phyloP scores from a whole-genome alignment of 2,888 invertebrate species.

The Autographa gamma region DNA sequence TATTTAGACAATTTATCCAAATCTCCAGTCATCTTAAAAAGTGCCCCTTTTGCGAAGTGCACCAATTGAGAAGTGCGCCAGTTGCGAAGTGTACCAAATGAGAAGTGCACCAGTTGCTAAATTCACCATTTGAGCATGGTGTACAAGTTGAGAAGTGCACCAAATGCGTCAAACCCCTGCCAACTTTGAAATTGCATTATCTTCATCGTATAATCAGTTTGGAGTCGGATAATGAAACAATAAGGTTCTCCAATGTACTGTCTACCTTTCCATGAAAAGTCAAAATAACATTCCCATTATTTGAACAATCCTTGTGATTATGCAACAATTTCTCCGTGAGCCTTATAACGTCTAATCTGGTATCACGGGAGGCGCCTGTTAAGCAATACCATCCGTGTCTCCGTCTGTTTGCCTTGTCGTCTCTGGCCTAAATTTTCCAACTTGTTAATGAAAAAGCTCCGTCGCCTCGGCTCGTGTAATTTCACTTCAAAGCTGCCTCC shows the following conservation, averaged over 20 bases:
- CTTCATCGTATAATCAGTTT: too few relatives aligned
- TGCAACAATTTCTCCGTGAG: slow-evolving; percentile 7
- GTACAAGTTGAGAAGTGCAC: too few relatives aligned
- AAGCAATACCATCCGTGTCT: slow-evolving; percentile 58
- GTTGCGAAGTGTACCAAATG: too few relatives aligned
- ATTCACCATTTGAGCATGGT: too few relatives aligned
- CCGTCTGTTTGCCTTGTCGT: slow-evolving; percentile 64
- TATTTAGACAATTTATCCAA: too few relatives aligned
- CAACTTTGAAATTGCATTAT: too few relatives aligned
- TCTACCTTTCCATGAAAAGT: neutral
- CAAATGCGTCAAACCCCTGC: too few relatives aligned
- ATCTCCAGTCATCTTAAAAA: too few relatives aligned
- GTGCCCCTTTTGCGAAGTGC: too few relatives aligned
- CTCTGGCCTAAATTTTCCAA: slow-evolving; percentile 81
- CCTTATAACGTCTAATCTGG: slow-evolving; percentile 30
- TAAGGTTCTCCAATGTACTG: neutral
- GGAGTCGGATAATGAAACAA: too few relatives aligned
- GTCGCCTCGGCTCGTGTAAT: slow-evolving; percentile 75
- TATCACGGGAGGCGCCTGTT: slow-evolving; percentile 49
- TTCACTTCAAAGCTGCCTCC: slow-evolving; percentile 77
- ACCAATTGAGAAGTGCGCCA: too few relatives aligned
- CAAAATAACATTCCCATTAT: neutral
- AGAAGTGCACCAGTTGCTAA: too few relatives aligned
- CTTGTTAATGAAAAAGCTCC: slow-evolving; percentile 85
- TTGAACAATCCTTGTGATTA: neutral